Evolutionary conservation across 1,140 invertebrate genomes (phyloP), one percentile per base, ranked within the genome.

Genomic region (Olivierus martensii): DNA sequence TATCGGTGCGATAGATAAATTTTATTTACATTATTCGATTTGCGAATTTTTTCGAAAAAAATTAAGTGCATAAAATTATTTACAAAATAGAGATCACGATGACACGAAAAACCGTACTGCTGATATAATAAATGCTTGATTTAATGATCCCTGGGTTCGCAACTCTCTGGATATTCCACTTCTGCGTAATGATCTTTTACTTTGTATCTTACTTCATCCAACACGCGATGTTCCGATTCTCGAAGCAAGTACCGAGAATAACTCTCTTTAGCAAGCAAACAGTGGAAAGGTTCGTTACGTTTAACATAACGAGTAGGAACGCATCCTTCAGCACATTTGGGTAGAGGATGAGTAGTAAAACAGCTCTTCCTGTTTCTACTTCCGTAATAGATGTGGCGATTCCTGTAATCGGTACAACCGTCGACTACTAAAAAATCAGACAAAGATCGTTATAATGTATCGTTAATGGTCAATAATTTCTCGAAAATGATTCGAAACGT

Each of bases 161-260:
- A 56, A 19, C 46, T 35, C 17, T 56, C 55, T 2, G 49, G 49
- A 21, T 51, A 43, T 34, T 56, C 49, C 9, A 56, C 49, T 17
- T 34, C 28, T 12, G 44, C 28, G 15, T 52, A 49, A 35, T 52
- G 55, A 35, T 56, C 55, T 11, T 48, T 36, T 44, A 45, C 51
- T 45, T 56, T 56, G 21, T 45, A 36, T 17, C 45, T 48, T 9
- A 56, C 36, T 35, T 56, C 55, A 38, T 56, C 39, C 2, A 56
- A 35, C 28, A 56, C 43, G 2, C 55, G 37, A 7, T 12, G 3
- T 17, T 51, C 11, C 7, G 45, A 34, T 17, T 52, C 37, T 5
- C 44, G 39, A 17, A 53, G 17, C 5, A 56, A 21, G 6, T 22
- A 22, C 11, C 50, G 49, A 0, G 55, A 51, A 14, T 47, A 56